phyloP scores from a whole-genome alignment of 2,888 invertebrate genomes.

The Linnaemya tessellans region DNA sequence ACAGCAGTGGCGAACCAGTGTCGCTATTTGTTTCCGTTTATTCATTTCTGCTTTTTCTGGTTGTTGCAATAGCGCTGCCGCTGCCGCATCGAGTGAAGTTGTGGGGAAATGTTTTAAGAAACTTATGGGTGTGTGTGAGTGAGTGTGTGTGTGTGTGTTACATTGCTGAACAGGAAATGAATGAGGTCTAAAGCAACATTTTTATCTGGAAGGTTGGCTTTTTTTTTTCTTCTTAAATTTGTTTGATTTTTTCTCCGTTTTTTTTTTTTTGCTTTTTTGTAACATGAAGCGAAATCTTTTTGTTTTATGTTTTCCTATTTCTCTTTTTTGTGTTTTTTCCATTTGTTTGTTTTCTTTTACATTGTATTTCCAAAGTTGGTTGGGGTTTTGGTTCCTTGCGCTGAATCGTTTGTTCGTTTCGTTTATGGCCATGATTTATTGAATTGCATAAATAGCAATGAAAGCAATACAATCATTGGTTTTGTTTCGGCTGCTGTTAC shows the following conservation, averaged over 20 bases:
- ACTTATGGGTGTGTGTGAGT: constrained; percentile 38
- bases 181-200: constrained; percentile 41
- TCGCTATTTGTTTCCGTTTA: constrained; percentile 75
- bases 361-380: constrained; percentile 34
- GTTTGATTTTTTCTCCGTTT: constrained; percentile 30
- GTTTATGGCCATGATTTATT: constrained; percentile 80
- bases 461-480: constrained; percentile 80
- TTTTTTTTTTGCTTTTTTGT: constrained; percentile 10
- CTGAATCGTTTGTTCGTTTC: constrained; percentile 32
- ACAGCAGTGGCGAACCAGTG: constrained; percentile 70
- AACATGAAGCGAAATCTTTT: constrained; percentile 47
- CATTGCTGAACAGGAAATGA: constrained; percentile 1
- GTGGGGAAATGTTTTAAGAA: constrained; percentile 39
- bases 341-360: constrained; percentile 6
- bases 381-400: constrained; percentile 25
- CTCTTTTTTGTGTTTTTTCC: constrained; percentile 29
- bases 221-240: constrained; percentile 31
- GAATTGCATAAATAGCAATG: constrained; percentile 82
- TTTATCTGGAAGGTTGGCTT: constrained; percentile 60
- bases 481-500: constrained; percentile 57
- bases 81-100: constrained; percentile 23
- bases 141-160: too few species aligned
- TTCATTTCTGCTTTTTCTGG: constrained; percentile 54
- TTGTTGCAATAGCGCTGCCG: constrained; percentile 32
- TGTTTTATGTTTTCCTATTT: constrained; percentile 69